These are phyloP conservation scores for Aethina tumida DNA, from an alignment of 1,140 invertebrate genomes.

Conservation along the genomic window DNA sequence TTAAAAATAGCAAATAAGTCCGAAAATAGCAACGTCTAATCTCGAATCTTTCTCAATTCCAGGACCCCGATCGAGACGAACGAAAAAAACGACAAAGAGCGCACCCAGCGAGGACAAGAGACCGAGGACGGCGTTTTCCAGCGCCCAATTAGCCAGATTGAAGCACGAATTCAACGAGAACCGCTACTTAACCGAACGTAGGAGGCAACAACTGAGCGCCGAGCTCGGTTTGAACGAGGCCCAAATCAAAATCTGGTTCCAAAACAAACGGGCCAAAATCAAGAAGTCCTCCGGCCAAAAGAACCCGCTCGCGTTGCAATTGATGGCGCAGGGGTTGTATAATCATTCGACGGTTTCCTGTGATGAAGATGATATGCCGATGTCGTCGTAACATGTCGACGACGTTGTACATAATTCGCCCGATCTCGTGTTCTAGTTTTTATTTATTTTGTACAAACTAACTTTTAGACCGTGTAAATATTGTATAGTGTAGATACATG, in stretches of 20 bases:
- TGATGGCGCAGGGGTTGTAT: slow-evolving; percentile 85
- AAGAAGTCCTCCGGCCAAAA: slow-evolving; percentile 80
- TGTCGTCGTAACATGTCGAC: slow-evolving; percentile 17
- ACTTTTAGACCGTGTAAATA: slow-evolving; percentile 4
- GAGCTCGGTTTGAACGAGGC: slow-evolving; percentile 86
- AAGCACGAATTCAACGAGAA: slow-evolving; percentile 89
- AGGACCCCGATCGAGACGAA: slow-evolving; percentile 84
- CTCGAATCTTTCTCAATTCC: slow-evolving; percentile 29
- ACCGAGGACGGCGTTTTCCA: slow-evolving; percentile 94
- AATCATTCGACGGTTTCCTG: slow-evolving; percentile 78
- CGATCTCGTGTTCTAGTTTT: neutral
- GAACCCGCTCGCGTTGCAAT: slow-evolving; percentile 74
- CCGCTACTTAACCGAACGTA: slow-evolving; percentile 81
- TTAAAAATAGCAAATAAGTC: slow-evolving; percentile 9
- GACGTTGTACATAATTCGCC: neutral
- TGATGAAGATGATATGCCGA: slow-evolving; percentile 55
- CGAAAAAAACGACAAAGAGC: slow-evolving; percentile 52
- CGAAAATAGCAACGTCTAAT: too few relatives aligned
- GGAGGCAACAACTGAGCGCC: slow-evolving; percentile 74
- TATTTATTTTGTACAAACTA: slow-evolving; percentile 7
- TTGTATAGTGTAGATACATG: slow-evolving; percentile 8
- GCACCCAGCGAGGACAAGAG: slow-evolving; percentile 75
- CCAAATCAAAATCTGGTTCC: slow-evolving; percentile 95
- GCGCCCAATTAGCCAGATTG: slow-evolving; percentile 83
- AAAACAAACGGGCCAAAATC: slow-evolving; percentile 92